phyloP scores from a whole-genome alignment of 2,797 vertebrate species.

The Trachops cirrhosus region DNA sequence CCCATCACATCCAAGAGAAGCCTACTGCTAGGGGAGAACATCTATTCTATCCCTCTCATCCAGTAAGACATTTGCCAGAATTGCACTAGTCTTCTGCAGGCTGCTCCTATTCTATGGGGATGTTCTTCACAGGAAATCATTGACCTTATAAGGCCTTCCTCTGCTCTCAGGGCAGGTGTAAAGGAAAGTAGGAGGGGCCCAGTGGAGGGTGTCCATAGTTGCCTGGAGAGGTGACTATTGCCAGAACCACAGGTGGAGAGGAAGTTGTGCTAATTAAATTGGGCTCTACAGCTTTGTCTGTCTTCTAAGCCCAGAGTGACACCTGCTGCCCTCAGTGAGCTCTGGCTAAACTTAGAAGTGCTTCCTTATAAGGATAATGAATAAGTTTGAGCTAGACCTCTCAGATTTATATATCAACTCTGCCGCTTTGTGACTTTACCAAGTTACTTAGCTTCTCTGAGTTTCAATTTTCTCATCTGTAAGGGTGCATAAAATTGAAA shows the following conservation, averaged over 20 bases:
- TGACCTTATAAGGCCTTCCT: neutral
- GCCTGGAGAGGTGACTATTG: neutral
- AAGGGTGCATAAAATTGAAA: neutral
- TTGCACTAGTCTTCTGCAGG: neutral
- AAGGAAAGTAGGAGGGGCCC: neutral
- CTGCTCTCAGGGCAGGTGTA: neutral
- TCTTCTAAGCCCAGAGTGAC: neutral
- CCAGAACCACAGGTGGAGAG: neutral
- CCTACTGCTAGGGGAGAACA: neutral
- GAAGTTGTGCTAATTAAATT: constrained; percentile 29
- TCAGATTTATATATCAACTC: neutral
- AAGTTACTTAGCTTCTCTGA: neutral
- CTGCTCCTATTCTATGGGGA: neutral
- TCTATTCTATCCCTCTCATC: neutral
- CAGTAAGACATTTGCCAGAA: neutral
- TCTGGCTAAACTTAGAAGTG: neutral
- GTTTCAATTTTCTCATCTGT: neutral
- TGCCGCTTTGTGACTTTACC: neutral
- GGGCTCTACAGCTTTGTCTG: neutral
- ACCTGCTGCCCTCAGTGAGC: neutral
- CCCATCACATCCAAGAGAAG: neutral
- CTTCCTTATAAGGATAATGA: neutral
- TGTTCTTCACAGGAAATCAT: neutral
- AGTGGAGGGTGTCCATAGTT: neutral
- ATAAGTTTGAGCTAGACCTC: neutral